Evolutionary conservation across 2,113 vertebrate genomes (phyloP), one percentile per base, ranked within the genome.

Genomic region (Proteles cristata): DNA sequence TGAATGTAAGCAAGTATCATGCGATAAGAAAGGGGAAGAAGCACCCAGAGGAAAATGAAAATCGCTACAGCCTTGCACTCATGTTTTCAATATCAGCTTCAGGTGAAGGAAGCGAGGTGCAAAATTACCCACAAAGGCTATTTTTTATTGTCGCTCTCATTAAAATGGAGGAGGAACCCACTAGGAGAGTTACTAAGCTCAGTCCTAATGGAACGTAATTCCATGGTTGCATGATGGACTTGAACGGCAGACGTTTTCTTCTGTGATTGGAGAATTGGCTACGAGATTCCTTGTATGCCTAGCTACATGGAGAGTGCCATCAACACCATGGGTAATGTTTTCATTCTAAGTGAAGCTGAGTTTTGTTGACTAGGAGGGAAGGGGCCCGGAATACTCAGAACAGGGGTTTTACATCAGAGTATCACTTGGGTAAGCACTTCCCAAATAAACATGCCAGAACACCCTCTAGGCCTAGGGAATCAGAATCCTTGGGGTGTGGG

Each of bases 361-460:
- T 84, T 92, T 79, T 53, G 7, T 33, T 61, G 31, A 83, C 68
- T 68, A 53, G 68, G n/a, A 85, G 10, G 53, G 81, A 80, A 92
- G 48, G 21, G 26, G 33, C 35, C n/a, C 76, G 39, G 43, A 73
- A 86, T 77, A 68, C 25, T 90, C 77, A 5, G 63, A 76, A 31
- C 25, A 85, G 23, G 35, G 65, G 19, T 82, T 97, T 39, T 82
- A 66, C 68, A 25, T 82, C 48, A 88, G 50, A 91, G 73, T 73
- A 77, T 68, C 43, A 5, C 23, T 50, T 79, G 73, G 61, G 55
- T 84, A 77, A 97, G 45, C 23, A 4, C 71, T 80, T 96, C 92
- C 73, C 73, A 76, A 69, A 88, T 69, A 86, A 97, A 88, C 82
- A 82, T 73, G 58, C 90, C 55, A 68, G 76, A 71, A 82, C 26